Evolutionary conservation across 2,797 vertebrate genomes (phyloP).

Genomic region (Oreochromis mossambicus): DNA sequence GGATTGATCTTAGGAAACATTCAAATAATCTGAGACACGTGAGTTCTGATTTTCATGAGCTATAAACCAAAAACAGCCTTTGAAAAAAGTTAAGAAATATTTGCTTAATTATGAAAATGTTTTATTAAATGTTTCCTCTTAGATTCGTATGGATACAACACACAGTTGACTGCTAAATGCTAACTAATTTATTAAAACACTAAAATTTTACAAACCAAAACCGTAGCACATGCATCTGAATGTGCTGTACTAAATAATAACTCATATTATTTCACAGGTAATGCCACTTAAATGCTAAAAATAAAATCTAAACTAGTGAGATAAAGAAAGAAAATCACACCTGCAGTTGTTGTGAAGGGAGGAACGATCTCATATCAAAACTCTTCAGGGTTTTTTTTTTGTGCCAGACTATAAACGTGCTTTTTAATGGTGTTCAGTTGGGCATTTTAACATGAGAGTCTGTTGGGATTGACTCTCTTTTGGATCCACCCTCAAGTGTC

Average conservation of each 20-base stretch:
- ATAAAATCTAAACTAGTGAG: not conserved
- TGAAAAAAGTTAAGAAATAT: not conserved
- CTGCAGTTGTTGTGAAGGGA: not conserved
- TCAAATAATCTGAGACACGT: not conserved
- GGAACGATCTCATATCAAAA: not conserved
- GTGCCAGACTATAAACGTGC: not conserved
- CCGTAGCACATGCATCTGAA: not conserved
- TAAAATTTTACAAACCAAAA: not conserved
- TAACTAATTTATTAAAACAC: not conserved
- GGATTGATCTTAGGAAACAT: fast-evolving
- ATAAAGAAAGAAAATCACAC: not conserved
- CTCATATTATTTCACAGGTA: not conserved
- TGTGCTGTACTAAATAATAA: not conserved
- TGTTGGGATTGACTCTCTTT: not conserved
- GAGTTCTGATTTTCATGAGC: not conserved
- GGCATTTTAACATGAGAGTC: not conserved
- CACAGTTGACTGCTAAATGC: not conserved
- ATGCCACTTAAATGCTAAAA: not conserved
- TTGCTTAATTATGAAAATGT: not conserved
- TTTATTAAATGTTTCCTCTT: not conserved
- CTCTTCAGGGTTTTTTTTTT: not conserved
- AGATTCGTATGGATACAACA: not conserved
- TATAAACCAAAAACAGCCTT: not conserved
- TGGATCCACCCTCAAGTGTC: not conserved
- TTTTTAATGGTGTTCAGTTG: not conserved